A percentile compares a stretch with the other conserved stretches of the same genome.
phyloP scores from a whole-genome alignment of 2,113 vertebrate genomes.

The Sisor rabdophorus region DNA sequence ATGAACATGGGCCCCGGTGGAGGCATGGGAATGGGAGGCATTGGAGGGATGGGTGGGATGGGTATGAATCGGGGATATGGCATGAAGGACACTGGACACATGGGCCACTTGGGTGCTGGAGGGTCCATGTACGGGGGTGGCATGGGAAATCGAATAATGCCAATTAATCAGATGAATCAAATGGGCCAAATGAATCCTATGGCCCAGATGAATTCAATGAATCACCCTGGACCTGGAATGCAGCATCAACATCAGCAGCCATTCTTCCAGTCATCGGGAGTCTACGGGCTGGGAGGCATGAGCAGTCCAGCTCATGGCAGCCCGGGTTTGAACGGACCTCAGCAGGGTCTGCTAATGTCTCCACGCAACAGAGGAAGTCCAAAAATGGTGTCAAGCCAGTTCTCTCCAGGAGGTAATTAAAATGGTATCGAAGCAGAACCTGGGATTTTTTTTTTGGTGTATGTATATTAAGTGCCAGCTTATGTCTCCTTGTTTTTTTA shows the following conservation, averaged over 20 bases:
- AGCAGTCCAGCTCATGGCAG: constrained; percentile 87
- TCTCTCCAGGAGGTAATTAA: constrained; percentile 87
- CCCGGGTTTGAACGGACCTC: constrained; percentile 77
- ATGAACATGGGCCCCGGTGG: constrained; percentile 78
- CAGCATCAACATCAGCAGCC: constrained; percentile 69
- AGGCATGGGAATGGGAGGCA: constrained; percentile 59
- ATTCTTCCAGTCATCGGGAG: constrained; percentile 76
- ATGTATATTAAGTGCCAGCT: too few relatives aligned
- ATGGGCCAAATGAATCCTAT: constrained; percentile 43
- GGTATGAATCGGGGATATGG: constrained; percentile 69
- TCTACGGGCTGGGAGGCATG: constrained; percentile 78
- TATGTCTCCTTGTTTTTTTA: constrained; percentile 50
- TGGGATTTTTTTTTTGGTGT: neutral
- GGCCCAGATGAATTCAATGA: constrained; percentile 56
- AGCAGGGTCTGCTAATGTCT: constrained; percentile 86
- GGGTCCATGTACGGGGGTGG: constrained; percentile 52
- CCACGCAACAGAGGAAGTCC: constrained; percentile 88
- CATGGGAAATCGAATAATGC: constrained; percentile 56
- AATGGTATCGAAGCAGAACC: neutral
- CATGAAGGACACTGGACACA: constrained; percentile 65
- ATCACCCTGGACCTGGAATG: constrained; percentile 52
- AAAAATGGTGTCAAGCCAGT: constrained; percentile 86
- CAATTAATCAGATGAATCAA: constrained; percentile 48
- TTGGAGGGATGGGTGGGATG: constrained; percentile 51
- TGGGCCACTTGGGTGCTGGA: constrained; percentile 62